Evolutionary conservation across 2,113 vertebrate genomes (phyloP).

Genomic region (Motacilla tschutschensis): DNA sequence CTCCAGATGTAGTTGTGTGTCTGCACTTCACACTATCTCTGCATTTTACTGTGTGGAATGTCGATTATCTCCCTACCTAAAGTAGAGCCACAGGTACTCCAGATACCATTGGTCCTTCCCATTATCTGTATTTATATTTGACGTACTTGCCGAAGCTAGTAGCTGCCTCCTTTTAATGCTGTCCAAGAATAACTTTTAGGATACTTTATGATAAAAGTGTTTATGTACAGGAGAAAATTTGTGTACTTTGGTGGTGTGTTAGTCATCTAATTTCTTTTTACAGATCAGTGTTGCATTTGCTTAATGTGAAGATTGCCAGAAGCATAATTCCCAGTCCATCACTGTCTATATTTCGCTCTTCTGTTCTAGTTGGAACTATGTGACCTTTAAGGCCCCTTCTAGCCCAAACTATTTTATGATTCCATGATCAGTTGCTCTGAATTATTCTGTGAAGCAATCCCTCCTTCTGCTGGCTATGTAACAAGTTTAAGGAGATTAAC

Average conservation of each 20-base stretch:
- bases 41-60: not conserved
- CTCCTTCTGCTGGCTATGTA: not conserved
- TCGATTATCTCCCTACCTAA: not conserved
- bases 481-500: not conserved
- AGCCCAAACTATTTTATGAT: not conserved
- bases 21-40: not conserved
- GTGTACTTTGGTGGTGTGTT: not conserved
- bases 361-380: not conserved
- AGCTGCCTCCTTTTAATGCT: not conserved
- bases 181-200: not conserved
- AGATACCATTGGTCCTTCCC: not conserved
- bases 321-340: accelerated
- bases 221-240: not conserved
- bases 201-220: not conserved
- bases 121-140: not conserved
- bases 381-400: not conserved
- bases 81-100: not conserved
- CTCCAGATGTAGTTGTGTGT: not conserved
- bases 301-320: not conserved
- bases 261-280: not conserved
- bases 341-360: not conserved
- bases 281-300: not conserved
- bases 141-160: not conserved
- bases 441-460: not conserved
- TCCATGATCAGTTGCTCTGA: not conserved